Conservation (phyloP, 2,797 vertebrate species). For the Austrolebias charrua region DNA sequence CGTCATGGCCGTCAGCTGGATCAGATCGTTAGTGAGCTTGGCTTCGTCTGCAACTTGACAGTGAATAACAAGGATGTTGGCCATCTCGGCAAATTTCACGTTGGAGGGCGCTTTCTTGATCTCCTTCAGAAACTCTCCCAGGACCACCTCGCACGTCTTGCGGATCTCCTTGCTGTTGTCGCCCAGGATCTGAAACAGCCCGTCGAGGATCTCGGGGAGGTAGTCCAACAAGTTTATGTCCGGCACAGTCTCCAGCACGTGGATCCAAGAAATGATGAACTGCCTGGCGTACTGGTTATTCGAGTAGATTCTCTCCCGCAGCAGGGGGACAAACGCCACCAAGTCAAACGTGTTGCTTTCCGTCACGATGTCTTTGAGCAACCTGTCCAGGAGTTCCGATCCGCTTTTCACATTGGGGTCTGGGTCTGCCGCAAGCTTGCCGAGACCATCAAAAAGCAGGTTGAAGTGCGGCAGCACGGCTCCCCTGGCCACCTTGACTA, state of each 20-base stretch:
- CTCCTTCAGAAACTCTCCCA: slow-evolving; percentile 97
- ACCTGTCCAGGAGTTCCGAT: slow-evolving; percentile 93
- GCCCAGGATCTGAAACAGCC: slow-evolving; percentile 97
- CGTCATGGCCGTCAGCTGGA: slow-evolving; percentile 97
- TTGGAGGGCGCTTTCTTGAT: slow-evolving; percentile 95
- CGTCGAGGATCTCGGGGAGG: slow-evolving; percentile 95
- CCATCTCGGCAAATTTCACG: slow-evolving; percentile 98
- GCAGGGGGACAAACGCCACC: slow-evolving; percentile 92
- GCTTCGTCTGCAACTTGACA: slow-evolving; percentile 92
- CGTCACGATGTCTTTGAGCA: slow-evolving; percentile 97
- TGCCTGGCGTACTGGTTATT: slow-evolving; percentile 98
- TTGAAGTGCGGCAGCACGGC: slow-evolving; percentile 96
- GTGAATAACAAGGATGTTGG: slow-evolving; percentile 97
- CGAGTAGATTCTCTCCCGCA: slow-evolving; percentile 96
- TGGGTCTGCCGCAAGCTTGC: slow-evolving; percentile 96
- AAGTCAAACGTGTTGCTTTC: slow-evolving; percentile 97
- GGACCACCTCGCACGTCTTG: slow-evolving; percentile 93
- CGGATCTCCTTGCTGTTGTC: slow-evolving; percentile 98
- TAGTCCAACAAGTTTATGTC: slow-evolving; percentile 97
- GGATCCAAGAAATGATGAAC: slow-evolving; percentile 99
- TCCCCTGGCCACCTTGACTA: slow-evolving; percentile 97
- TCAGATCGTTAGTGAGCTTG: slow-evolving; percentile 90
- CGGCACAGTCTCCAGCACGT: slow-evolving; percentile 94
- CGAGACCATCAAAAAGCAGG: slow-evolving; percentile 94
- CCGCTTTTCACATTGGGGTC: slow-evolving; percentile 99